Evolutionary conservation across 2,888 invertebrate genomes (phyloP), one percentile per base, ranked within the genome.

Genomic region (Erebia aethiops): DNA sequence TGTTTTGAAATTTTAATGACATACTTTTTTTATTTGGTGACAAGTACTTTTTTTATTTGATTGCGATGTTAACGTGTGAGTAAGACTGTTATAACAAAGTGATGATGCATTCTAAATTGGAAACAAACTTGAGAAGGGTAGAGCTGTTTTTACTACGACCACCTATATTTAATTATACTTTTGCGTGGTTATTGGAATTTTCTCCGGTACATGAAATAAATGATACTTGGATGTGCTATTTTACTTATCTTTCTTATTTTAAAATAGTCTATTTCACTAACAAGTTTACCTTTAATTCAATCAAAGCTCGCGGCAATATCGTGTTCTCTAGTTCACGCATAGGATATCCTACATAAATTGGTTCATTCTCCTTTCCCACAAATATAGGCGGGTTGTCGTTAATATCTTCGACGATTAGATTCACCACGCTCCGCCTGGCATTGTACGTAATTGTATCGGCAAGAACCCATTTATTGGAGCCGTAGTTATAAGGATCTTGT

Each of bases 311-410:
- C 0, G 94, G 94, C 56, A 88, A 79, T 67, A 94, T 79, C 61
- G 81, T 80, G 35, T 87, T 82, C 71, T 88, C 85, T 11, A 94
- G 80, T 54, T 90, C 87, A 26, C 82, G 75, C 51, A 81, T 75
- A 1, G 94, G 94, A 80, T 94, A 94, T 10, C 94, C 94, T 2
- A 94, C 87, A 1, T 81, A 81, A 58, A 94, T 80, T 2, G 91
- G 88, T 74, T 88, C 87, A 13, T 79, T 78, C 70, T 85, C 86
- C 67, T 86, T 87, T 2, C 82, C 85, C 41, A 83, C 74, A 75
- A 94, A 94, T 81, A 88, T 82, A 1, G 94, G 94, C 5, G 75
- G 56, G 75, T 94, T 91, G 75, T 94, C 94, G 77, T 94, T 94
- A n/a, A 91, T 91, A 75, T 94, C 94, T 21, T 91, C 90, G 1